Evolutionary conservation across 1,140 invertebrate species (phyloP).

Genomic region (Hyposmocoma kahamanoa): DNA sequence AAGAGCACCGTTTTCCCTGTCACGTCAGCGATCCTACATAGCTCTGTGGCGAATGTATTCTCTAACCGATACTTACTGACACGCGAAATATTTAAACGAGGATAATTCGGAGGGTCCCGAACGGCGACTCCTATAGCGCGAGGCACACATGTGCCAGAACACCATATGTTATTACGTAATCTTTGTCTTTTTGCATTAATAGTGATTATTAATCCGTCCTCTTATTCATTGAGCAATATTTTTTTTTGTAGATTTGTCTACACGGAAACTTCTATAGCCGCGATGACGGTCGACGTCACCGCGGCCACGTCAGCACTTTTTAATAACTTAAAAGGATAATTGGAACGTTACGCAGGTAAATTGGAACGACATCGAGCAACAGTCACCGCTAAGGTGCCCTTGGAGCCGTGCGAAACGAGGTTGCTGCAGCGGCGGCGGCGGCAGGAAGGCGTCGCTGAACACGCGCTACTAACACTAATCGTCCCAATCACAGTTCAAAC

Average conservation of each 20-base stretch:
- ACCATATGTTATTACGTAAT: conserved; percentile 61
- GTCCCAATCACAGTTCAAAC: conserved; percentile 47
- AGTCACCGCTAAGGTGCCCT: too few relatives aligned
- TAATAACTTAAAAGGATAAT: not conserved
- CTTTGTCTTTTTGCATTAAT: conserved; percentile 23
- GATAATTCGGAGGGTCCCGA: not conserved
- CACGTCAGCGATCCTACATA: conserved; percentile 47
- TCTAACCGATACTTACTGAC: too few relatives aligned
- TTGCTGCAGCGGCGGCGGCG: too few relatives aligned
- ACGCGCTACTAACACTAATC: too few relatives aligned
- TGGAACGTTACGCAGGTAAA: not conserved
- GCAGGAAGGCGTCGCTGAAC: too few relatives aligned
- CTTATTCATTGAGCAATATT: too few relatives aligned
- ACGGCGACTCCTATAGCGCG: conserved; percentile 5
- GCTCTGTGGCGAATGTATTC: conserved; percentile 28
- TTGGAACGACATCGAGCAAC: not conserved
- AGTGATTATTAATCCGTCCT: too few relatives aligned
- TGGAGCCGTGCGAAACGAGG: too few relatives aligned
- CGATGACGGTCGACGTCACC: not conserved
- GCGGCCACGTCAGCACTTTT: not conserved
- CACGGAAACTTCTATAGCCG: too few relatives aligned
- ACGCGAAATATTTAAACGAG: too few relatives aligned
- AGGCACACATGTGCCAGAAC: conserved; percentile 49
- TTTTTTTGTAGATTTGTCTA: too few relatives aligned
- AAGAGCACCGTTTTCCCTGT: conserved; percentile 63